Conservation (phyloP, 1,140 invertebrate species). For the Drosophila sechellia region DNA sequence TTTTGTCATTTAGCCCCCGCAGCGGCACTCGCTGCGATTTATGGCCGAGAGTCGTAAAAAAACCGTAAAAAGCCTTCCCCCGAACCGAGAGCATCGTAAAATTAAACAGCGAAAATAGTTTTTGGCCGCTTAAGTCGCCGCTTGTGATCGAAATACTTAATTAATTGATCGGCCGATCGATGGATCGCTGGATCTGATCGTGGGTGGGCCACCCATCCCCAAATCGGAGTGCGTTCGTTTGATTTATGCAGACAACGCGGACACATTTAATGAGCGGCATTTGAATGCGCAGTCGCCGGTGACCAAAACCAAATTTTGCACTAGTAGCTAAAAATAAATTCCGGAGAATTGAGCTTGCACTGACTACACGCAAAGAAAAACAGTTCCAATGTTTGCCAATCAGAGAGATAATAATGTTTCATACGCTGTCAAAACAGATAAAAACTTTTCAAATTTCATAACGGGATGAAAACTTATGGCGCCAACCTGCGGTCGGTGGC, state of each 20-base stretch:
- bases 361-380: neutral
- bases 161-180: constrained; percentile 65
- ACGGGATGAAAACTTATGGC: neutral
- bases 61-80: constrained; percentile 61
- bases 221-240: constrained; percentile 47
- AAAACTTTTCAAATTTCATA: neutral
- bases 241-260: constrained; percentile 72
- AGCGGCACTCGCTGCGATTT: constrained; percentile 52
- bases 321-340: constrained; percentile 53
- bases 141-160: constrained; percentile 73
- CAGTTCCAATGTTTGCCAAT: neutral
- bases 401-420: neutral
- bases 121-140: constrained; percentile 57
- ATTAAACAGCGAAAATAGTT: constrained; percentile 77
- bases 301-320: constrained; percentile 51
- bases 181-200: constrained; percentile 33
- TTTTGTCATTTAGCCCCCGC: constrained; percentile 68
- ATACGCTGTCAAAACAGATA: neutral
- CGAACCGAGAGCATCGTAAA: constrained; percentile 51
- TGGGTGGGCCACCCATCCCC: constrained; percentile 63
- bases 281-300: constrained; percentile 61
- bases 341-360: neutral
- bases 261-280: constrained; percentile 67
- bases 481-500: constrained; percentile 15
- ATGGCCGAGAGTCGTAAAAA: constrained; percentile 75